These are phyloP conservation scores for Hypomecis punctinalis DNA, from an alignment of 2,888 invertebrate species.

Conservation along the genomic window DNA sequence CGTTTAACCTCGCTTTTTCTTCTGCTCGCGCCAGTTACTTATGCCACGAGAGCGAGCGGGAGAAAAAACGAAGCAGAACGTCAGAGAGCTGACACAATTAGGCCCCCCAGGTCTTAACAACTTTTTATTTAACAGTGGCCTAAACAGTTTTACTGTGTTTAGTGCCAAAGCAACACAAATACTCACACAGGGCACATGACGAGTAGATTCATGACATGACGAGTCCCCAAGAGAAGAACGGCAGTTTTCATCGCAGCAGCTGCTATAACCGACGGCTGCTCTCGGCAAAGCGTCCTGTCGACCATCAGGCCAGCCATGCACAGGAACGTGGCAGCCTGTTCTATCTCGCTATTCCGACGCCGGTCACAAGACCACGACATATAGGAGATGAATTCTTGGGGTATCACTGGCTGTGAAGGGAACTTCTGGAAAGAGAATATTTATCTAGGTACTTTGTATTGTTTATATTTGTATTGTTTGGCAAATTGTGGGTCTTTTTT, in stretches of 20 bases:
- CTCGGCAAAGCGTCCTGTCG: constrained; percentile 55
- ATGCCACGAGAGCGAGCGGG: too few species aligned
- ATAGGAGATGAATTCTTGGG: constrained; percentile 70
- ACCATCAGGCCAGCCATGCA: constrained; percentile 66
- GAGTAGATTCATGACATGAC: constrained; percentile 49
- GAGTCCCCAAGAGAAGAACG: constrained; percentile 57
- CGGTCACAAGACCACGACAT: constrained; percentile 66
- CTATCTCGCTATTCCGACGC: constrained; percentile 57
- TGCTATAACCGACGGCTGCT: constrained; percentile 68
- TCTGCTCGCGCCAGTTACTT: too few species aligned
- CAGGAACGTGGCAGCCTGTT: constrained; percentile 68
- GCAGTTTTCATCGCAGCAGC: constrained; percentile 66
- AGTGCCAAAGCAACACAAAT: neutral
- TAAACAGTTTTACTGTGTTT: neutral
- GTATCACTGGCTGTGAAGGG: constrained; percentile 63
- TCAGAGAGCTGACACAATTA: too few species aligned
- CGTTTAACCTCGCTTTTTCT: too few species aligned
- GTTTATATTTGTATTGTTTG: too few species aligned
- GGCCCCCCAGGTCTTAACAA: too few species aligned
- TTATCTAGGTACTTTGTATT: too few species aligned
- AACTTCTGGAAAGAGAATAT: constrained; percentile 57
- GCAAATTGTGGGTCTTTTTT: too few species aligned
- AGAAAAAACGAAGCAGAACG: too few species aligned
- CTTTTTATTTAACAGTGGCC: neutral
- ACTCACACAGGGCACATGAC: constrained; percentile 21